A percentile compares a stretch with the other conserved stretches of the same genome.
Evolutionary conservation across 2,888 invertebrate genomes (phyloP).

Genomic region (Ophion costatus): DNA sequence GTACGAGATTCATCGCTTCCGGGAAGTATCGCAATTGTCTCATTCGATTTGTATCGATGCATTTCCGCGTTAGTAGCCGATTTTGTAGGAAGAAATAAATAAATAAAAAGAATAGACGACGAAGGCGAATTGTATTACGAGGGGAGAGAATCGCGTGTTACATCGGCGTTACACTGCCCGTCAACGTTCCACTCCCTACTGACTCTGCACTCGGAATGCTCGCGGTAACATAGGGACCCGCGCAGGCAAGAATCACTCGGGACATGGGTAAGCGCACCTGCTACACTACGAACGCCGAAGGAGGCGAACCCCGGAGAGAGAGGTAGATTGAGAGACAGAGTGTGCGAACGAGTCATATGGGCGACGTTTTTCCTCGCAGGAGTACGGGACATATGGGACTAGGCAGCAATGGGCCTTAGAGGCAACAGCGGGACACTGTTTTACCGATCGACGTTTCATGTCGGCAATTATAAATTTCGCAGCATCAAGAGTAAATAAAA

Average conservation of each 20-base stretch:
- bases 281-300: conserved; percentile 13
- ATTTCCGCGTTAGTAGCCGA: background rate
- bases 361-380: conserved; percentile 19
- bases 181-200: conserved; percentile 64
- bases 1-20: conserved; percentile 34
- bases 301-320: conserved; percentile 6
- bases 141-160: conserved; percentile 13
- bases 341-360: conserved; percentile 23
- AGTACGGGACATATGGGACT: conserved; percentile 8
- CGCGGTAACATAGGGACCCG: conserved; percentile 30
- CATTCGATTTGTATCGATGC: background rate
- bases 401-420: conserved; percentile 14
- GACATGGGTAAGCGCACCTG: conserved; percentile 59
- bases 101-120: background rate
- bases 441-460: conserved; percentile 14
- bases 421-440: conserved; percentile 14
- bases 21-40: background rate
- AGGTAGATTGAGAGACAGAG: conserved; percentile 4
- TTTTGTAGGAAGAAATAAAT: background rate
- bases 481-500: conserved; percentile 3
- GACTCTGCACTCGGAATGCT: conserved; percentile 59
- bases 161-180: conserved; percentile 41
- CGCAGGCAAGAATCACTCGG: conserved; percentile 55
- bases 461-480: conserved; percentile 24
- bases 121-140: background rate